Conservation (phyloP, 2,113 vertebrate species). For the Haplochromis vanheusdeni region DNA sequence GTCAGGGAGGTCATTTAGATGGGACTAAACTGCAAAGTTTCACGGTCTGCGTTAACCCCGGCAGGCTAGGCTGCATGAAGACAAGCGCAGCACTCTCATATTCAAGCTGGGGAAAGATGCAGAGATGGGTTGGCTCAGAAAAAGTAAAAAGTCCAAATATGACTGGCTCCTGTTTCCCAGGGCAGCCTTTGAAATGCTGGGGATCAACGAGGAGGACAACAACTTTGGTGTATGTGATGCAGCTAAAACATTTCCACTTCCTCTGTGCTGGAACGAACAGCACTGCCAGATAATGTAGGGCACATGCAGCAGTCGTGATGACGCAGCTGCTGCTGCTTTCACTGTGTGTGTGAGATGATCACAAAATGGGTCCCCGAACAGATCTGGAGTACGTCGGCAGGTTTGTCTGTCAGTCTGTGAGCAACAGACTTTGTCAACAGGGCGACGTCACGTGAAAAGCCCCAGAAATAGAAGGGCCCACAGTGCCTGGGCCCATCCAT, state of each 20-base stretch:
- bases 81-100: not conserved
- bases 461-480: not conserved
- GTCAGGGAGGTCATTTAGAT: not conserved
- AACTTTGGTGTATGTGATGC: not conserved
- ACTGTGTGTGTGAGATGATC: not conserved
- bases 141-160: not conserved
- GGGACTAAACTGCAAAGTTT: not conserved
- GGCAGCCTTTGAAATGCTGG: not conserved
- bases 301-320: not conserved
- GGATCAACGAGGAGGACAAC: not conserved
- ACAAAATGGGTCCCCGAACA: not conserved
- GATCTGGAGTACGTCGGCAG: not conserved
- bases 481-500: not conserved
- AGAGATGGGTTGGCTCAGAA: not conserved
- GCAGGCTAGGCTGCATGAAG: not conserved
- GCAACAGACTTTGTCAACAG: not conserved
- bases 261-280: not conserved
- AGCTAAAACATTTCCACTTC: not conserved
- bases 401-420: not conserved
- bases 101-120: not conserved
- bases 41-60: not conserved
- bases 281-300: not conserved
- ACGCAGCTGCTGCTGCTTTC: not conserved
- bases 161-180: not conserved
- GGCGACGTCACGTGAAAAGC: not conserved